Evolutionary conservation across 2,888 invertebrate species (phyloP).

Genomic region (Melangyna quadrimaculata): DNA sequence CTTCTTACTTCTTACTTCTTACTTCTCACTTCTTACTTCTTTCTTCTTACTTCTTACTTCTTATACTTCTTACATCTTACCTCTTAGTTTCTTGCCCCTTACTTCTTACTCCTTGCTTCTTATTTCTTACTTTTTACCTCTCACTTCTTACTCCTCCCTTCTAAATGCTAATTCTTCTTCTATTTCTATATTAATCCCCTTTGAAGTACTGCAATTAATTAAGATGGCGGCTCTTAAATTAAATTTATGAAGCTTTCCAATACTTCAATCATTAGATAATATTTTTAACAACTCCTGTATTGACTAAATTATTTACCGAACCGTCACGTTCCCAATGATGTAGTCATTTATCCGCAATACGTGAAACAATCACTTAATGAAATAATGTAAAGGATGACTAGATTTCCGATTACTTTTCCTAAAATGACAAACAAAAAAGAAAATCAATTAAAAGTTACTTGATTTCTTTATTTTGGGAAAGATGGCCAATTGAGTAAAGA

Average conservation of each 20-base stretch:
- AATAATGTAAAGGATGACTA: background rate
- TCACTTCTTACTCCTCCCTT: too few species aligned
- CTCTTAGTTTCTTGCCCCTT: background rate
- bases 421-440: background rate
- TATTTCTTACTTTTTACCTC: too few species aligned
- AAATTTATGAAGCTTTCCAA: background rate
- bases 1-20: too few species aligned
- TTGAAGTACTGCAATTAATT: background rate
- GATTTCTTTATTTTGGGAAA: background rate
- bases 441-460: background rate
- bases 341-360: background rate
- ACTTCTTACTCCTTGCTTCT: too few species aligned
- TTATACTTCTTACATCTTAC: too few species aligned
- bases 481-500: background rate
- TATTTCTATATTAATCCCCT: too few species aligned
- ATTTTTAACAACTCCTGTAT: conserved; percentile 4
- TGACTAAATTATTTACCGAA: conserved; percentile 29
- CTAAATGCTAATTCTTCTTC: too few species aligned
- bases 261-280: background rate
- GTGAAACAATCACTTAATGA: conserved; percentile 17
- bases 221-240: conserved; percentile 4
- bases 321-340: conserved; percentile 14
- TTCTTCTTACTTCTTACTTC: too few species aligned
- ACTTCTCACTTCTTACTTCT: too few species aligned
- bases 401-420: conserved; percentile 27